Evolutionary conservation across 2,113 vertebrate genomes (phyloP), one percentile per base, ranked within the genome.

Genomic region (Oryzias melastigma): DNA sequence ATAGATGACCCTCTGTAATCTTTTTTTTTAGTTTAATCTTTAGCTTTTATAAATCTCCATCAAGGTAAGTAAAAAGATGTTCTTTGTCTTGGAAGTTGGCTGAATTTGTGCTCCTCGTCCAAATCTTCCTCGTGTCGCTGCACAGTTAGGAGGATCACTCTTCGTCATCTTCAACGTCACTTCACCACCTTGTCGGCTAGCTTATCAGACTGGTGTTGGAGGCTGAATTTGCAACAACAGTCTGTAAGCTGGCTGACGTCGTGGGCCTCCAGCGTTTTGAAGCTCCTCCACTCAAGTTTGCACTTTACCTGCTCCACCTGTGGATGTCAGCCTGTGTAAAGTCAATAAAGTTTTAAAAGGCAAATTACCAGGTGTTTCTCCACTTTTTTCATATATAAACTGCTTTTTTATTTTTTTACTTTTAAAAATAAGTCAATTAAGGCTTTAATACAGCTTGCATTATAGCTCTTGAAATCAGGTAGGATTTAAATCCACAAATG

Each of bases 141-240:
- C 19, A 19, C 29, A 42, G 61, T 6, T n/a, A 19, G 25, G 19
- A 57, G n/a, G 40, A 47, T n/a, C 24, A 5, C 20, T 18, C 24
- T 24, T 19, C 17, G 3, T 46, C 10, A 29, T 41, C 15, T 29
- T 42, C 5, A 16, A 18, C 64, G 40, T 48, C 16, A 17, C n/a
- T 17, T 43, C 92, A 92, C 95, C 94, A 87, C 89, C 86, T 85
- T 93, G 86, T 97, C 93, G 92, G 96, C 90, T 99, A 99, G 97
- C 97, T 99, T 99, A 99, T 99, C 95, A 98, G 97, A 99, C 95
- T 99, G 97, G 97, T 99, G 97, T 99, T 99, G 97, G 95, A 96
- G 95, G 92, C 93, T 93, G 17, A 82, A 80, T 90, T 91, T 71
- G 68, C 97, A 93, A 95, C 97, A 97, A 89, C 92, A 85, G 95